Percentiles rank a stretch among this genome's conserved stretches.
phyloP scores from a whole-genome alignment of 2,888 invertebrate genomes.

The Monopis laevigella region DNA sequence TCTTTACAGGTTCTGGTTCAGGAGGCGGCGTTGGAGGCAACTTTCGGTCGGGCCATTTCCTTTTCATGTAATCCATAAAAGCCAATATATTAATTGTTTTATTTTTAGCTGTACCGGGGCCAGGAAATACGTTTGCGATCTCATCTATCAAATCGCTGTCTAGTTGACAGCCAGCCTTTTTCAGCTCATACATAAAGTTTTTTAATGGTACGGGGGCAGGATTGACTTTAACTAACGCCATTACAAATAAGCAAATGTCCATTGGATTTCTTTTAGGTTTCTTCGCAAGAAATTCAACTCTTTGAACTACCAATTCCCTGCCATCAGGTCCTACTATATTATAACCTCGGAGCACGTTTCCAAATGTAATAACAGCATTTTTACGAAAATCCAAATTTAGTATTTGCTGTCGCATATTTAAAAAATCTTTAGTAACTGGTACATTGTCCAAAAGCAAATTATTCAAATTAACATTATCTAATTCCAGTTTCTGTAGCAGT shows the following conservation, averaged over 20 bases:
- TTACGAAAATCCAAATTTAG: constrained; percentile 25
- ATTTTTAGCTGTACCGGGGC: constrained; percentile 26
- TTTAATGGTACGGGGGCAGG: constrained; percentile 24
- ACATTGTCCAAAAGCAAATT: constrained; percentile 36
- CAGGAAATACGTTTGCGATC: constrained; percentile 30
- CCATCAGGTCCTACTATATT: constrained; percentile 26
- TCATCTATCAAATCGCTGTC: constrained; percentile 33
- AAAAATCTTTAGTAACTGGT: constrained; percentile 27
- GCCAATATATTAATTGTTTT: constrained; percentile 29
- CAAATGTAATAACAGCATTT: constrained; percentile 30
- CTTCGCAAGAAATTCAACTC: constrained; percentile 32
- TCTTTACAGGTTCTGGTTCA: constrained; percentile 24
- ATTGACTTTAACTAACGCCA: constrained; percentile 32
- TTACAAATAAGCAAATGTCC: constrained; percentile 32
- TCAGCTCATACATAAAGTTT: constrained; percentile 25
- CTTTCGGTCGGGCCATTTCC: constrained; percentile 42
- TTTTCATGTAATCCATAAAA: constrained; percentile 33
- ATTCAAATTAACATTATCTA: constrained; percentile 26
- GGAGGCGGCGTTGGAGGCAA: constrained; percentile 38
- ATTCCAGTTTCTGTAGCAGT: constrained; percentile 29
- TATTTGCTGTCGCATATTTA: constrained; percentile 24
- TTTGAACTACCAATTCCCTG: constrained; percentile 34
- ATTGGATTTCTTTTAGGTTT: constrained; percentile 27
- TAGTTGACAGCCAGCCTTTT: constrained; percentile 23
- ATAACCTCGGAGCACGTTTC: constrained; percentile 25